A percentile compares a stretch with the other conserved stretches of the same genome.
Conservation (phyloP, 2,113 vertebrate genomes). For the Sceloporus tristichus region DNA sequence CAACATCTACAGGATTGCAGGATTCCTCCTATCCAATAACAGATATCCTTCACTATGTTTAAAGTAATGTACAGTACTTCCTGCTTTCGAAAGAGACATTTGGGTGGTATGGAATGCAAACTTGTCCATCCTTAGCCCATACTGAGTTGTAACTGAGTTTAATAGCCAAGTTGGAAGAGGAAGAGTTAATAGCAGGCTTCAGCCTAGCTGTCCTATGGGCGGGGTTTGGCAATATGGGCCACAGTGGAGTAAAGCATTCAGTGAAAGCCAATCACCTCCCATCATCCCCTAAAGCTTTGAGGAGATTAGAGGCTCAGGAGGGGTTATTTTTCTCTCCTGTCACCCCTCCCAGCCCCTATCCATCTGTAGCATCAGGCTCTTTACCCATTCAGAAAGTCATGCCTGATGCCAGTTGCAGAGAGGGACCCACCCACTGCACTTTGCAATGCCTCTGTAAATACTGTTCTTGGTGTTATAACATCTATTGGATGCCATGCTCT, state of each 20-base stretch:
- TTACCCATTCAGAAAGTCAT: neutral
- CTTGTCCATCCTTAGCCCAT: too few relatives aligned
- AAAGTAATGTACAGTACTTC: too few relatives aligned
- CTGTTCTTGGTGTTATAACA: neutral
- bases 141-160: neutral
- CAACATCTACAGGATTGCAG: too few relatives aligned
- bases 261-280: slow-evolving; percentile 19
- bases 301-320: slow-evolving; percentile 13
- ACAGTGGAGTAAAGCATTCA: slow-evolving; percentile 4
- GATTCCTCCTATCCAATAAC: neutral
- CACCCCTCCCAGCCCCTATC: neutral
- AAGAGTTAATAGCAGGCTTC: slow-evolving; percentile 6
- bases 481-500: neutral
- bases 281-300: neutral
- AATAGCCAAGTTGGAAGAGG: neutral
- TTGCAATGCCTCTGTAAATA: neutral
- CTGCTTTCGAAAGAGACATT: neutral
- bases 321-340: neutral
- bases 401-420: neutral
- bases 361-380: neutral
- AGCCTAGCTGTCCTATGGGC: neutral
- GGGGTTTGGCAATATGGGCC: slow-evolving; percentile 4
- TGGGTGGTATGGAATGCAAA: neutral
- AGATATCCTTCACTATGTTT: neutral
- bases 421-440: neutral